These are phyloP conservation scores for Aromia moschata DNA, from an alignment of 2,888 invertebrate genomes.

Conservation along the genomic window DNA sequence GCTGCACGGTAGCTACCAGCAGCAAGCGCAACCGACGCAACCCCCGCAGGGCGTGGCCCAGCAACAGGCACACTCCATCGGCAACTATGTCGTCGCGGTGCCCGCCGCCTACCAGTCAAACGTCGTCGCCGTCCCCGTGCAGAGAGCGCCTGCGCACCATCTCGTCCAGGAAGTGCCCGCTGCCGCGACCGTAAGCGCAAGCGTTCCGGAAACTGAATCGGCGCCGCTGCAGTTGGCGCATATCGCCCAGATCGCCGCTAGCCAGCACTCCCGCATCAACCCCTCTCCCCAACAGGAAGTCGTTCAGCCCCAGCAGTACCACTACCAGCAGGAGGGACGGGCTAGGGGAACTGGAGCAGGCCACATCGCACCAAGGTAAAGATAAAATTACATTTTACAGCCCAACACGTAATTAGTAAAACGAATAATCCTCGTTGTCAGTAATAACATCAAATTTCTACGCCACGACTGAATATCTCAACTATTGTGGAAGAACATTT, in stretches of 20 bases:
- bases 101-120: constrained; percentile 27
- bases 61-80: constrained; percentile 9
- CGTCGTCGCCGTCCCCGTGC: constrained; percentile 29
- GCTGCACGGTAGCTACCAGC: constrained; percentile 33
- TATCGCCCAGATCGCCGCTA: constrained; percentile 52
- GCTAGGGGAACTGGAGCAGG: background rate
- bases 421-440: too few species aligned
- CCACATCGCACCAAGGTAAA: too few species aligned
- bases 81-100: constrained; percentile 14
- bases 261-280: constrained; percentile 41
- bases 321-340: constrained; percentile 1
- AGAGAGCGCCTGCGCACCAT: constrained; percentile 18
- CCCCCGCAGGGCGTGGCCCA: constrained; percentile 8
- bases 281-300: background rate
- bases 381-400: too few species aligned
- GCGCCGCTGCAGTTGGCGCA: constrained; percentile 40
- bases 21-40: constrained; percentile 38
- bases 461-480: too few species aligned
- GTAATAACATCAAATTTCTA: too few species aligned
- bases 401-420: too few species aligned
- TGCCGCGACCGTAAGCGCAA: constrained; percentile 30
- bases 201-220: constrained; percentile 32
- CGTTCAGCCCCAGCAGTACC: background rate
- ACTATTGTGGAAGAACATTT: too few species aligned
- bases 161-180: constrained; percentile 12